A percentile compares a stretch with the other conserved stretches of the same genome.
These are phyloP conservation scores for Probosciger aterrimus DNA, from an alignment of 2,113 vertebrate species.

Conservation along the genomic window DNA sequence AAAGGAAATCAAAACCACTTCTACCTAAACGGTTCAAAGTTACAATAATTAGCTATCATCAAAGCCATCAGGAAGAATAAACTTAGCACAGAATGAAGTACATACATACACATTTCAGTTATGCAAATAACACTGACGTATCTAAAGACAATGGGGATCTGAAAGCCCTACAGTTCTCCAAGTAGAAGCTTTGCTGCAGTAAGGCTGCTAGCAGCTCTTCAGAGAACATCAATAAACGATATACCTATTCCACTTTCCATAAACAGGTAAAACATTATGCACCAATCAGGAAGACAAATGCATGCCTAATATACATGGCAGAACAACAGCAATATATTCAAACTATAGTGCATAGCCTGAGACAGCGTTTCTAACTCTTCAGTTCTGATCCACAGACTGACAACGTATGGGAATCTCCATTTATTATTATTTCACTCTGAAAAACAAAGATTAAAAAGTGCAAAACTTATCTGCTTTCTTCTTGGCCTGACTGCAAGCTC, in stretches of 20 bases:
- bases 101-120: neutral
- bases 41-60: conserved; percentile 58
- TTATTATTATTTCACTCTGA: neutral
- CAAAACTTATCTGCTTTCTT: neutral
- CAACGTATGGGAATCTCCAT: neutral
- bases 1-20: conserved; percentile 40
- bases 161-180: neutral
- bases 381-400: neutral
- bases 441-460: neutral
- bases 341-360: neutral
- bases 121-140: conserved; percentile 29
- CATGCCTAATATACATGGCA: neutral
- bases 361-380: neutral
- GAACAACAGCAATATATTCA: neutral
- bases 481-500: neutral
- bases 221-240: conserved; percentile 11
- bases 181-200: neutral
- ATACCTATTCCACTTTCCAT: neutral
- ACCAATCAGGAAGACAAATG: neutral
- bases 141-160: neutral
- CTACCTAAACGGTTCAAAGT: conserved; percentile 57
- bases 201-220: conserved; percentile 12
- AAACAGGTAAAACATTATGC: neutral
- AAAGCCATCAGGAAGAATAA: conserved; percentile 49
- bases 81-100: neutral